phyloP scores from a whole-genome alignment of 2,113 vertebrate genomes.

The Microcebus murinus region DNA sequence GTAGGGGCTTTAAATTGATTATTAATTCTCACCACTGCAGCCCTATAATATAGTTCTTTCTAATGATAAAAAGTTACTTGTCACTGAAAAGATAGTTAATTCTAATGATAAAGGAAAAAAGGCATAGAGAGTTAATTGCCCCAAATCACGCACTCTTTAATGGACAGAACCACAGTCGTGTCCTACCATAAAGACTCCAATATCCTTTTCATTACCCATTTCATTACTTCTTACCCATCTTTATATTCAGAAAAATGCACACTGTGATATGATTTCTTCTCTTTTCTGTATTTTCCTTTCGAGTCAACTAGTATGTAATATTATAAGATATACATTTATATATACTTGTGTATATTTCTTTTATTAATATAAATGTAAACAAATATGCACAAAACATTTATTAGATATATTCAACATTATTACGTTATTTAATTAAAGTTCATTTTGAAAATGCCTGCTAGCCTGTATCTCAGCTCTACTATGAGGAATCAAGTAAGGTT shows the following conservation, averaged over 20 bases:
- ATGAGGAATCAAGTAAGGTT: neutral
- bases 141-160: neutral
- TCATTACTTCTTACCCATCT: neutral
- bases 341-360: no score
- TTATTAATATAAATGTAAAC: neutral
- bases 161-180: neutral
- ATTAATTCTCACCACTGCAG: neutral
- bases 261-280: neutral
- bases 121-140: neutral
- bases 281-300: conserved; percentile 12
- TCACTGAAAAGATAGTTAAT: neutral
- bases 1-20: neutral
- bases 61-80: neutral
- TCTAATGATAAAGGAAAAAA: neutral
- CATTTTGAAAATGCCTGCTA: neutral
- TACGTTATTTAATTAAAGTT: neutral
- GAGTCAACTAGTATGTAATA: neutral
- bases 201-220: neutral
- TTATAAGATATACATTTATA: neutral
- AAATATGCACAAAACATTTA: neutral
- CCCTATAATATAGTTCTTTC: neutral
- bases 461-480: neutral
- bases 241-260: neutral
- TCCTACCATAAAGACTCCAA: neutral
- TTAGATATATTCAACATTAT: neutral